These are phyloP conservation scores for Arbacia lixula DNA, from an alignment of 53 echinoderm and acorn worm species.

Conservation along the genomic window DNA sequence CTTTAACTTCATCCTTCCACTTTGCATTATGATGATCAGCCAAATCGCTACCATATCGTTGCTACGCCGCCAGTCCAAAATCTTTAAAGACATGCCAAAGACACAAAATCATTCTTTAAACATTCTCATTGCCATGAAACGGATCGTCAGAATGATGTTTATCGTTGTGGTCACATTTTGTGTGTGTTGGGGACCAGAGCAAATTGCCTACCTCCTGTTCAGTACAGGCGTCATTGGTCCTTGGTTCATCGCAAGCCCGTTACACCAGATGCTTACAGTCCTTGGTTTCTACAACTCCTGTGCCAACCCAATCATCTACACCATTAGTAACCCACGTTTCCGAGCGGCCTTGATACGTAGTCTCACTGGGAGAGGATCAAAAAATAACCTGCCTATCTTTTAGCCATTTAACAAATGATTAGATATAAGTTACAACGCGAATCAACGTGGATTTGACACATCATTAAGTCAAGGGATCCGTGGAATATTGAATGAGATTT, in stretches of 20 bases:
- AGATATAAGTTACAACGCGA: no score
- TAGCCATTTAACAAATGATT: no score
- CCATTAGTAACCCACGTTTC: not conserved
- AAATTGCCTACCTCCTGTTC: not conserved
- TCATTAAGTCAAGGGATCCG: no score
- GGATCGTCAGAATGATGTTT: not conserved
- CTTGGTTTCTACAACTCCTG: conserved; percentile 63
- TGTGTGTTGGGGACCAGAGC: conserved; percentile 66
- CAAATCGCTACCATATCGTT: not conserved
- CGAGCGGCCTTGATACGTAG: no score
- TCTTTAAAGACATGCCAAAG: not conserved
- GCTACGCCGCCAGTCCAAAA: not conserved
- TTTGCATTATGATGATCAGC: conserved; percentile 7
- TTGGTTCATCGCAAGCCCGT: not conserved
- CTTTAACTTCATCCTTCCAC: not conserved
- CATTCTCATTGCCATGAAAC: no score
- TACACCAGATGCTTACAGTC: not conserved
- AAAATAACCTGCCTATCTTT: no score
- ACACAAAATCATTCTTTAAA: not conserved
- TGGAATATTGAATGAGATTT: no score
- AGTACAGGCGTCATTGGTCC: not conserved
- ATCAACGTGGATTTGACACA: no score
- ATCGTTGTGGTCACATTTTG: not conserved
- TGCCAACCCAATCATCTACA: conserved; percentile 59
- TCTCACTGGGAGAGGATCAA: no score